These are phyloP conservation scores for Agrochola lota DNA, from an alignment of 2,888 invertebrate genomes.

Conservation along the genomic window DNA sequence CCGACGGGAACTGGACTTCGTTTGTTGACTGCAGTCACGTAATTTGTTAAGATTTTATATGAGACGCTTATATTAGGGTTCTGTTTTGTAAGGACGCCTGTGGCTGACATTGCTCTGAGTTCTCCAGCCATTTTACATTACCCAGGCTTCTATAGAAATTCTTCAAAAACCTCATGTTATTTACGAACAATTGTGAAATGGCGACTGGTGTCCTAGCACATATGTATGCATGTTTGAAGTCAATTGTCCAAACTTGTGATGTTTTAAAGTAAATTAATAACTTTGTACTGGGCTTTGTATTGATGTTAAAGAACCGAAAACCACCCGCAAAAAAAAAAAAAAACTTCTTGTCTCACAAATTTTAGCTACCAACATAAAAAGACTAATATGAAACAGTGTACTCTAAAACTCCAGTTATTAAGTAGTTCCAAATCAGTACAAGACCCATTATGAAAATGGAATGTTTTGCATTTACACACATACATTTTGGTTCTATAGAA, in stretches of 20 bases:
- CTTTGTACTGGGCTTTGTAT: slow-evolving; percentile 42
- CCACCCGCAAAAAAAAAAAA: not conserved
- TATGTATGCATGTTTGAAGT: slow-evolving; percentile 61
- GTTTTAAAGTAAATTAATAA: slow-evolving; percentile 60
- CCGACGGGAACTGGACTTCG: slow-evolving; percentile 60
- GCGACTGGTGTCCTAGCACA: slow-evolving; percentile 31
- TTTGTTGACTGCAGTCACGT: slow-evolving; percentile 64
- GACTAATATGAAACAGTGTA: not conserved
- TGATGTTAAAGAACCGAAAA: slow-evolving; percentile 21
- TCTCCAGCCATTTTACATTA: not conserved
- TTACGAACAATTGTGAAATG: not conserved
- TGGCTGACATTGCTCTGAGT: slow-evolving; percentile 22
- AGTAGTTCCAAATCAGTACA: slow-evolving; percentile 31
- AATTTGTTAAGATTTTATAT: slow-evolving; percentile 61
- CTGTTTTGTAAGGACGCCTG: slow-evolving; percentile 56
- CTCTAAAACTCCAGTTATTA: not conserved
- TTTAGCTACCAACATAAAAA: not conserved
- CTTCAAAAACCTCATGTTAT: not conserved
- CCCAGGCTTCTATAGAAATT: not conserved
- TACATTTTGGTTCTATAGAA: slow-evolving; percentile 64
- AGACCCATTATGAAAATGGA: slow-evolving; percentile 37
- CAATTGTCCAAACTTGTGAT: slow-evolving; percentile 72
- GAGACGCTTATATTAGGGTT: slow-evolving; percentile 56
- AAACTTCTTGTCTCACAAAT: no score
- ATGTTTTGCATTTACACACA: slow-evolving; percentile 76